phyloP scores from a whole-genome alignment of 2,113 vertebrate species.

The Mohoua ochrocephala region DNA sequence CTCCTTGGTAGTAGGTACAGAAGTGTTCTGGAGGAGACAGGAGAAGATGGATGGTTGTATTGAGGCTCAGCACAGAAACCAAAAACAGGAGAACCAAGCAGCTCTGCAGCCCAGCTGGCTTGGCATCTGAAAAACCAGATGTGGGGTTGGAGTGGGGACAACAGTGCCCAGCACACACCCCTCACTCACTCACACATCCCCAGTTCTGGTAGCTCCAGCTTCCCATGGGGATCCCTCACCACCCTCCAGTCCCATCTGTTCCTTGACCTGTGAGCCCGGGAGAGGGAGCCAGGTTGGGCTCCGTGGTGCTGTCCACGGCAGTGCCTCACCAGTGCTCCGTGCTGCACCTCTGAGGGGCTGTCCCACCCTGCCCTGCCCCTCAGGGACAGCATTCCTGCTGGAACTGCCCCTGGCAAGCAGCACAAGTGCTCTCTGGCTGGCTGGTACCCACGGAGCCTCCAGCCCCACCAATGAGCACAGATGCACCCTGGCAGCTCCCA shows the following conservation, averaged over 20 bases:
- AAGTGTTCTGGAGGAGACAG: neutral
- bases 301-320: accelerated
- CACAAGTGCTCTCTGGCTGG: accelerated
- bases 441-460: neutral
- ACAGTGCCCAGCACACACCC: neutral
- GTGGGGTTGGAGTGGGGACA: neutral
- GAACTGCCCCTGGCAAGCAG: neutral
- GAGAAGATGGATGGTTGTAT: neutral
- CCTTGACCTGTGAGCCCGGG: neutral
- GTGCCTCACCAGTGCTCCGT: neutral
- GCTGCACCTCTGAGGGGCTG: accelerated
- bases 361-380: neutral
- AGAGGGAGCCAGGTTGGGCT: neutral
- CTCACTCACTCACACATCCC: neutral
- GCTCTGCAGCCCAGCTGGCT: neutral
- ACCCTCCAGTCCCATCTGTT: neutral
- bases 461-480: neutral
- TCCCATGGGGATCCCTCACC: neutral
- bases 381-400: accelerated
- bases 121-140: neutral
- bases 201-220: neutral
- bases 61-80: constrained; percentile 12
- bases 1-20: constrained; percentile 37
- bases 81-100: neutral
- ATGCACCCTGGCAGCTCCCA: neutral